phyloP scores from a whole-genome alignment of 2,113 vertebrate genomes.

The Sporophila hypoxantha region DNA sequence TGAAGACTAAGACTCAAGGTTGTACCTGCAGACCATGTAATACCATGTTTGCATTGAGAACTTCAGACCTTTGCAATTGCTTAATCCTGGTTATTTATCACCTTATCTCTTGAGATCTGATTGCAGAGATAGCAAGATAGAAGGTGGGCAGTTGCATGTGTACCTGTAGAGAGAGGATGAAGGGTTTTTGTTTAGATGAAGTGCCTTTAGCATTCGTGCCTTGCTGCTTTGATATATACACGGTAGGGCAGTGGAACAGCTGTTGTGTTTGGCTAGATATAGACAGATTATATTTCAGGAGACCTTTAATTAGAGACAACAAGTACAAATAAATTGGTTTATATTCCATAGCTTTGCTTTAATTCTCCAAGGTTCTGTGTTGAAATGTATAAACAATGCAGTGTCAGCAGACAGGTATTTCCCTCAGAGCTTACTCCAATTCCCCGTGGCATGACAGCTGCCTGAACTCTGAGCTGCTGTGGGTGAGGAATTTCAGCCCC shows the following conservation, averaged over 20 bases:
- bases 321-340: not conserved
- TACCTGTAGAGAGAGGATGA: not conserved
- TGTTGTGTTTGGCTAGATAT: not conserved
- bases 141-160: not conserved
- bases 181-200: not conserved
- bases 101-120: not conserved
- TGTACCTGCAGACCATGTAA: not conserved
- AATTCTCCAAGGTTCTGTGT: not conserved
- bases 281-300: not conserved
- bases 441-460: not conserved
- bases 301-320: conserved; percentile 20
- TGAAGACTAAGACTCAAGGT: not conserved
- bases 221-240: not conserved
- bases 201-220: not conserved
- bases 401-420: conserved; percentile 24
- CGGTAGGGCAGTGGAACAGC: not conserved
- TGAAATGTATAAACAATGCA: not conserved
- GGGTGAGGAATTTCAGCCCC: not conserved
- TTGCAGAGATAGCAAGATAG: not conserved
- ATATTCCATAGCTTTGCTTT: conserved; percentile 17
- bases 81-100: not conserved
- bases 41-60: not conserved
- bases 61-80: not conserved
- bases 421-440: not conserved
- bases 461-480: not conserved